A percentile compares a stretch with the other conserved stretches of the same genome.
Conservation (phyloP, 2,888 invertebrate genomes). For the Odontothrips loti region DNA sequence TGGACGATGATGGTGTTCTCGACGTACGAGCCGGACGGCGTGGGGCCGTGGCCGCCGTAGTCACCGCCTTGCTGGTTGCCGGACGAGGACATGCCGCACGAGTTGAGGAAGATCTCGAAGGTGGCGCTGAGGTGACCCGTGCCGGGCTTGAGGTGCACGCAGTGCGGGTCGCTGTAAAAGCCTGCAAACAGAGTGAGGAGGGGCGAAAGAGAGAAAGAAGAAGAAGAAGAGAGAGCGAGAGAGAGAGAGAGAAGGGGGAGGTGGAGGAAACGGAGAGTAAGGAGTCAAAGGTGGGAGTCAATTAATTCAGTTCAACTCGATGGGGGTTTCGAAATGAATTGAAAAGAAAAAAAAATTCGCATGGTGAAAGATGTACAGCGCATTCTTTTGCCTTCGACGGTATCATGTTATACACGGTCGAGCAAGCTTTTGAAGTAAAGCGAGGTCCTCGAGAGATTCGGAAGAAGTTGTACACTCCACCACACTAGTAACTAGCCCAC, state of each 20-base stretch:
- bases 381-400: too few species aligned
- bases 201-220: background rate
- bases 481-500: background rate
- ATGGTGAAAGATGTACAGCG: too few species aligned
- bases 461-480: background rate
- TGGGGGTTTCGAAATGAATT: too few species aligned
- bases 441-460: background rate
- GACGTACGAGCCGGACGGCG: slow-evolving; percentile 88
- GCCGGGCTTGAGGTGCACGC: slow-evolving; percentile 86
- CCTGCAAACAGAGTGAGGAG: slow-evolving; percentile 44
- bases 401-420: too few species aligned
- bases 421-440: background rate
- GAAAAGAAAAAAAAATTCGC: too few species aligned
- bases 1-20: slow-evolving; percentile 93
- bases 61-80: slow-evolving; percentile 77
- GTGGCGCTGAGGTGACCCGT: slow-evolving; percentile 87
- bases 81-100: slow-evolving; percentile 92
- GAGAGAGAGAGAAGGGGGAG: background rate
- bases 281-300: too few species aligned
- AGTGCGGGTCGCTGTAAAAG: slow-evolving; percentile 85
- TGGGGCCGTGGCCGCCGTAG: slow-evolving; percentile 81
- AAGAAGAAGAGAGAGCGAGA: background rate
- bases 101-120: slow-evolving; percentile 88
- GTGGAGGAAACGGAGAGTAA: too few species aligned
- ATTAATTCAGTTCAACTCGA: too few species aligned